A percentile compares a stretch with the other conserved stretches of the same genome.
These are phyloP conservation scores for Solenopsis invicta DNA, from an alignment of 1,140 invertebrate species.

Conservation along the genomic window DNA sequence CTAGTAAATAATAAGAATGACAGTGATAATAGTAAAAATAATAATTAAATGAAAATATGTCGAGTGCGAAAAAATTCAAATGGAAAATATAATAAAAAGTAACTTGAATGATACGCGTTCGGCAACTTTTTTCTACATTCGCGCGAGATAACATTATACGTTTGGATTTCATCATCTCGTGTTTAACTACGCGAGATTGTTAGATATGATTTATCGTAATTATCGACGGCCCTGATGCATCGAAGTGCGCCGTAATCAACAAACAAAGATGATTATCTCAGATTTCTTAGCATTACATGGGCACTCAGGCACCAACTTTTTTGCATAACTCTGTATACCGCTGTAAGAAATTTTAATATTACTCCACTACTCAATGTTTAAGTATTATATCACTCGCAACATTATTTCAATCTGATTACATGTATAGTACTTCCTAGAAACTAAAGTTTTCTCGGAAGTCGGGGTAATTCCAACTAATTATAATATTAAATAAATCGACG, in stretches of 20 bases:
- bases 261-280: constrained; percentile 9
- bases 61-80: no score
- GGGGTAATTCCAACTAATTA: background rate
- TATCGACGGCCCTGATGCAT: constrained; percentile 6
- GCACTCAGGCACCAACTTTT: background rate
- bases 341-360: background rate
- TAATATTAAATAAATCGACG: background rate
- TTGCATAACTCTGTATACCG: background rate
- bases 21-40: no score
- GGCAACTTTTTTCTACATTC: no score
- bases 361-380: background rate
- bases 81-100: no score
- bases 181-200: background rate
- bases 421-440: background rate
- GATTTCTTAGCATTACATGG: background rate
- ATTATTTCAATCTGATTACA: constrained; percentile 10
- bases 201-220: constrained; percentile 26
- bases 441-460: background rate
- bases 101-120: no score
- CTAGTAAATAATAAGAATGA: no score
- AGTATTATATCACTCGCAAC: constrained; percentile 19
- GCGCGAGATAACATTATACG: background rate
- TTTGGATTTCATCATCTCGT: constrained; percentile 1
- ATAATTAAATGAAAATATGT: no score
- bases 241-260: constrained; percentile 2